A percentile compares a stretch with the other conserved stretches of the same genome.
Evolutionary conservation across 2,888 invertebrate species (phyloP).

Genomic region (Drosophila tripunctata): DNA sequence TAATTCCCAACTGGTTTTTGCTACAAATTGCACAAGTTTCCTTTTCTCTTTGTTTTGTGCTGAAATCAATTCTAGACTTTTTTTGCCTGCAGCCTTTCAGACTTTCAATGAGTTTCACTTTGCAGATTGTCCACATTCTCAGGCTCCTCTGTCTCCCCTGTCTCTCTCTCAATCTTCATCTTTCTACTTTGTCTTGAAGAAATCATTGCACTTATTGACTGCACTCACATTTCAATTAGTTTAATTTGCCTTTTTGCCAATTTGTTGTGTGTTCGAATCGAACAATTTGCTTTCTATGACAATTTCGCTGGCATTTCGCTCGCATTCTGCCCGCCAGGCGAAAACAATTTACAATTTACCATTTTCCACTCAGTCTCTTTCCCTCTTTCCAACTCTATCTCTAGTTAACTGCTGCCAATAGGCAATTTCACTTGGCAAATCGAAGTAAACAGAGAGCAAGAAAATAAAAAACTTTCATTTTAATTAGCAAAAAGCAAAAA

Average conservation of each 20-base stretch:
- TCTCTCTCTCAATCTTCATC: not conserved
- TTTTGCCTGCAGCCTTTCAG: not conserved
- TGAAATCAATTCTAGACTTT: constrained; percentile 2
- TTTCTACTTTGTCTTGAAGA: not conserved
- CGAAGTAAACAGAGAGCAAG: constrained; percentile 19
- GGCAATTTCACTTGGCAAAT: constrained; percentile 65
- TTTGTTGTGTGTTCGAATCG: constrained; percentile 19
- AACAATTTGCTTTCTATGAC: constrained; percentile 63
- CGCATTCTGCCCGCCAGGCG: constrained; percentile 52
- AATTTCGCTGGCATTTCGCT: constrained; percentile 42
- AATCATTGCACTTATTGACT: constrained; percentile 39
- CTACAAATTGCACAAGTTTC: not conserved
- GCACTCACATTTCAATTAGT: constrained; percentile 50
- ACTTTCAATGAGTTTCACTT: constrained; percentile 23
- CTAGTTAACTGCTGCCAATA: constrained; percentile 19
- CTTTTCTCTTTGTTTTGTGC: not conserved
- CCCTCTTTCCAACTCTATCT: too few species aligned
- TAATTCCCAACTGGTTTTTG: not conserved
- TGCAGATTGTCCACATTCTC: not conserved
- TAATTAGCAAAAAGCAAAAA: constrained; percentile 60
- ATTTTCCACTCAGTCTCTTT: not conserved
- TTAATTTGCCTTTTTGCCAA: constrained; percentile 41
- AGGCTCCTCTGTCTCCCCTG: not conserved
- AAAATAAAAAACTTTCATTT: constrained; percentile 72
- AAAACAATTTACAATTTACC: constrained; percentile 31